Percentiles rank a stretch among this genome's conserved stretches.
Evolutionary conservation across 37 sponge, comb jelly and placozoan species (phyloP).

Genomic region (Mnemiopsis leidyi): DNA sequence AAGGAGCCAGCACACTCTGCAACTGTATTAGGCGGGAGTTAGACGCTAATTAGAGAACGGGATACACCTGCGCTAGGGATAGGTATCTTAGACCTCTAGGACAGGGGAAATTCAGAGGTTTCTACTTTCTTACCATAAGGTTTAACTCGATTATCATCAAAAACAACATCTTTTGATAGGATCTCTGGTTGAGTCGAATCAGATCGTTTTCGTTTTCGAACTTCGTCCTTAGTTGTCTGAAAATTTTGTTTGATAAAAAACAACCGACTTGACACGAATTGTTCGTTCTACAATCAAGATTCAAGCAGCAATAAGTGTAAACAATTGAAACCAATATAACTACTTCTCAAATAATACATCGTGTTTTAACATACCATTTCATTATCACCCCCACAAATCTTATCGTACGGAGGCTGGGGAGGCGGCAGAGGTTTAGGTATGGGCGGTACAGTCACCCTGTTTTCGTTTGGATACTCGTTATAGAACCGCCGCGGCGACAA

Average conservation of each 20-base stretch:
- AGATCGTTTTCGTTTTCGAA: background rate
- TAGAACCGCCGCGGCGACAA: constrained; percentile 16
- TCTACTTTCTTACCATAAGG: background rate
- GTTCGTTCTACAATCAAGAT: background rate
- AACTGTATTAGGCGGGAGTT: too few species aligned
- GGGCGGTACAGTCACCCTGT: background rate
- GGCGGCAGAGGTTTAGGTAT: background rate
- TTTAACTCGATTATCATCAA: background rate
- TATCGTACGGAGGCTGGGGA: background rate
- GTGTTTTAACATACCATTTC: background rate
- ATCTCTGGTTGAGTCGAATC: background rate
- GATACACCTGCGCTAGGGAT: too few species aligned
- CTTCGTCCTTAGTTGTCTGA: background rate
- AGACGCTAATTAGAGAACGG: too few species aligned
- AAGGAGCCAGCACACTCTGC: too few species aligned
- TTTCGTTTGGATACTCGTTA: background rate
- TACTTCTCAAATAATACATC: background rate
- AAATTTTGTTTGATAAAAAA: too few species aligned
- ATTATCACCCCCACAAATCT: constrained; percentile 7
- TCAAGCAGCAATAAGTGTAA: background rate
- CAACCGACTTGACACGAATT: background rate
- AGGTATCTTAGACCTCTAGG: too few species aligned
- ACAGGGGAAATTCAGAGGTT: too few species aligned
- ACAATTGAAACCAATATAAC: too few species aligned
- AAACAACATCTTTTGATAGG: background rate